Evolutionary conservation across 2,888 invertebrate species (phyloP), one percentile per base, ranked within the genome.

Genomic region (Baronia brevicornis): DNA sequence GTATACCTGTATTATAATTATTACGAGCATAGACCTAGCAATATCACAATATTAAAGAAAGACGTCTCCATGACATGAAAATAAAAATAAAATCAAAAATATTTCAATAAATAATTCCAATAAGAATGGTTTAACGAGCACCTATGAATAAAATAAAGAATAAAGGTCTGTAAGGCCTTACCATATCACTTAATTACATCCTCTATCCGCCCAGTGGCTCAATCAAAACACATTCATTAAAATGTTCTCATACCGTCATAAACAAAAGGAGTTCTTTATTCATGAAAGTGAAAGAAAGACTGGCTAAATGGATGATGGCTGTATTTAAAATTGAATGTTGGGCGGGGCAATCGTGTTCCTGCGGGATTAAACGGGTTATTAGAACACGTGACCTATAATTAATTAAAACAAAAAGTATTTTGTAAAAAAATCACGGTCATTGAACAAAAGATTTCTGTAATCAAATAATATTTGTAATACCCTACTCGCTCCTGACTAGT

Each of bases 241-340:
- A 54, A 55, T 48, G 54, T 70, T 73, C 69, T 64, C 67, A 71
- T 66, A 65, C 58, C 56, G 54, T 44, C 53, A 69, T 77, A 79
- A 79, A 80, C 79, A 80, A 79, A 75, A 59, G 57, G 47, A n/a
- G 26, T 19, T 59, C 65, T 69, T 72, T 74, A 68, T 73, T 38
- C 59, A 46, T 41, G 33, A 48, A 49, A 44, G 44, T 45, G 35
- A 36, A 41, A 36, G 36, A 31, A 47, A 48, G 54, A 54, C 57
- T 48, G 48, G 46, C 47, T 54, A 55, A 57, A 52, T 45, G 52
- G 55, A 47, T 43, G 48, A 42, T 38, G 38, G 50, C 51, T 51
- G 58, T 57, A 52, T 57, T 60, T 51, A 48, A 50, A 43, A 48
- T 49, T 60, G 60, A 63, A 61, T 58, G 54, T 47, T 58, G 72